Conservation (phyloP, 2,797 vertebrate genomes). For the Phylloscopus collybita region DNA sequence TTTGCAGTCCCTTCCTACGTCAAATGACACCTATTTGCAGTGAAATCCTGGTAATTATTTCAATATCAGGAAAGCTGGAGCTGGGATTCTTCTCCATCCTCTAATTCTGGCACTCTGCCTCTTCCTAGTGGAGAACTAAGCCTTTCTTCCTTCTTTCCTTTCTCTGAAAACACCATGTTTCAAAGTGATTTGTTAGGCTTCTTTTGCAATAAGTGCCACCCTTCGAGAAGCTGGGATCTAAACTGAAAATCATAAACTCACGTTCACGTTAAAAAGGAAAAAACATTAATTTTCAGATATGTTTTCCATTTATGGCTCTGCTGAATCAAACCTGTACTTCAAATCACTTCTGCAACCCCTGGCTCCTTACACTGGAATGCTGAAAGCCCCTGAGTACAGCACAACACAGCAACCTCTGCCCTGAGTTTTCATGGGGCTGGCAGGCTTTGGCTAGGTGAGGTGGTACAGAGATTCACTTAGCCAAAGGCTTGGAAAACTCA, state of each 20-base stretch:
- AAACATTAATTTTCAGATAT: not conserved
- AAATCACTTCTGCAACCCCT: not conserved
- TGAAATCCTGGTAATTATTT: not conserved
- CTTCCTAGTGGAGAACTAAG: not conserved
- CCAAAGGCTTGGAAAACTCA: not conserved
- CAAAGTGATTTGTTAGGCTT: not conserved
- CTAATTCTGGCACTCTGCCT: not conserved
- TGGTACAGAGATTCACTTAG: not conserved
- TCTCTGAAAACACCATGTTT: not conserved
- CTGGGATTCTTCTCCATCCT: not conserved
- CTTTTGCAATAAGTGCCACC: not conserved
- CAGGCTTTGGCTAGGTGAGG: not conserved
- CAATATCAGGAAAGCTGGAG: not conserved
- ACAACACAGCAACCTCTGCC: not conserved
- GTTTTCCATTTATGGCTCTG: not conserved
- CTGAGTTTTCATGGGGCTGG: not conserved
- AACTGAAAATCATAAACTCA: not conserved
- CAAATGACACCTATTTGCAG: not conserved
- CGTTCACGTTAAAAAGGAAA: not conserved
- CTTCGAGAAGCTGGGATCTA: not conserved
- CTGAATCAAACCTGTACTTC: not conserved
- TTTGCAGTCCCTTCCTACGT: not conserved
- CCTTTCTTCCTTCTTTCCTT: not conserved
- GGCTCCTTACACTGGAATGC: not conserved
- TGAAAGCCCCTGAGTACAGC: accelerated